phyloP scores from a whole-genome alignment of 2,888 invertebrate species.

The Dynastes grantii region DNA sequence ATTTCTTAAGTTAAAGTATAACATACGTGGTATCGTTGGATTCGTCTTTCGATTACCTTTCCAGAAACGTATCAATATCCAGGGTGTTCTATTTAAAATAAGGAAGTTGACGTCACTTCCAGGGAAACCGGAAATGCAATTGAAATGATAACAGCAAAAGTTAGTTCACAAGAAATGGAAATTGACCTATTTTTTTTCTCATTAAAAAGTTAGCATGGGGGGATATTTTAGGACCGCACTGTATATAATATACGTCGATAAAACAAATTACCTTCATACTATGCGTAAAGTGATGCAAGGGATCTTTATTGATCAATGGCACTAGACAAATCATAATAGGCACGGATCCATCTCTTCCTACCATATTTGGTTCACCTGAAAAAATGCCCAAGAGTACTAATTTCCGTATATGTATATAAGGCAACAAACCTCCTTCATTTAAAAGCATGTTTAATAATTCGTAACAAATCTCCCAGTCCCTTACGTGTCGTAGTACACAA shows the following conservation, averaged over 20 bases:
- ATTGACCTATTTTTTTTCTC: no score
- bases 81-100: no score
- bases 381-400: conserved; percentile 34
- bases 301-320: conserved; percentile 83
- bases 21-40: no score
- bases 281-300: conserved; percentile 81
- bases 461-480: conserved; percentile 80
- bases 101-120: no score
- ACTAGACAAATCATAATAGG: conserved; percentile 84
- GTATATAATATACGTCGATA: background rate
- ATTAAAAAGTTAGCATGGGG: no score
- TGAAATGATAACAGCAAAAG: no score
- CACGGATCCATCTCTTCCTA: conserved; percentile 81
- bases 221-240: no score
- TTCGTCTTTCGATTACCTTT: no score
- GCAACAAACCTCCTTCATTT: conserved; percentile 73
- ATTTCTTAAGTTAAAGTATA: no score
- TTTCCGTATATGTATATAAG: background rate
- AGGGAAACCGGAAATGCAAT: no score
- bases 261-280: conserved; percentile 77
- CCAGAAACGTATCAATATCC: no score
- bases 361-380: conserved; percentile 78
- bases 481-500: conserved; percentile 80
- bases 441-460: conserved; percentile 76
- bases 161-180: no score